phyloP scores from a whole-genome alignment of 2,888 invertebrate genomes.

The Brachynemurus nebulosus region DNA sequence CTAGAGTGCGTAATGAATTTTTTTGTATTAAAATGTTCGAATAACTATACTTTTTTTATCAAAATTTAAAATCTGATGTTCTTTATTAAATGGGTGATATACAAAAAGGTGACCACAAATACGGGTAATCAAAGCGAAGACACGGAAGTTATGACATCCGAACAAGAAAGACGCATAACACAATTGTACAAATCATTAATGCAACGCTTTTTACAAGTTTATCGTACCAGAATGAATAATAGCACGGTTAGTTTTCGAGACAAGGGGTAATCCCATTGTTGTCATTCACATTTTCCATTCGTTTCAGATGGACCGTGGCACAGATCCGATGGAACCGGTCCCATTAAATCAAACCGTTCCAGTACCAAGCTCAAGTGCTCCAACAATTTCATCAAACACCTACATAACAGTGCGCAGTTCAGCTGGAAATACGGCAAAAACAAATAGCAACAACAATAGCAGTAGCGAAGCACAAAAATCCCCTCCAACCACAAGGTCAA shows the following conservation, averaged over 20 bases:
- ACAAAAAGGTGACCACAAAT: no score
- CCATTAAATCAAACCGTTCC: conserved; percentile 27
- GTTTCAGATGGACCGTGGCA: conserved; percentile 49
- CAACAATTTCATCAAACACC: neutral
- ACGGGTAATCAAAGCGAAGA: neutral
- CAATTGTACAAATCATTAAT: conserved; percentile 37
- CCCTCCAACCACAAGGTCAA: neutral
- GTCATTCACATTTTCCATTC: neutral
- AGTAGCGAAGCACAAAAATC: neutral
- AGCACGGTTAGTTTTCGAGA: conserved; percentile 4
- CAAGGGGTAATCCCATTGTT: neutral
- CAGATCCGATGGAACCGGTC: conserved; percentile 54
- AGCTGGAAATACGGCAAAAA: no score
- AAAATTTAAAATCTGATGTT: no score
- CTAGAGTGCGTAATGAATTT: no score
- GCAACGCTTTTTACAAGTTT: conserved; percentile 34
- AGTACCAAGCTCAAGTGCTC: neutral
- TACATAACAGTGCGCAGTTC: no score
- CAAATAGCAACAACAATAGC: no score
- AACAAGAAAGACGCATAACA: conserved; percentile 34
- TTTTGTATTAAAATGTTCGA: no score
- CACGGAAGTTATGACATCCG: conserved; percentile 20
- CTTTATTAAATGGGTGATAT: no score
- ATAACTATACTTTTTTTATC: no score
- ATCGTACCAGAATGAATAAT: conserved; percentile 24